Evolutionary conservation across 2,888 invertebrate genomes (phyloP), one percentile per base, ranked within the genome.

Genomic region (Hoplodrina blanda): DNA sequence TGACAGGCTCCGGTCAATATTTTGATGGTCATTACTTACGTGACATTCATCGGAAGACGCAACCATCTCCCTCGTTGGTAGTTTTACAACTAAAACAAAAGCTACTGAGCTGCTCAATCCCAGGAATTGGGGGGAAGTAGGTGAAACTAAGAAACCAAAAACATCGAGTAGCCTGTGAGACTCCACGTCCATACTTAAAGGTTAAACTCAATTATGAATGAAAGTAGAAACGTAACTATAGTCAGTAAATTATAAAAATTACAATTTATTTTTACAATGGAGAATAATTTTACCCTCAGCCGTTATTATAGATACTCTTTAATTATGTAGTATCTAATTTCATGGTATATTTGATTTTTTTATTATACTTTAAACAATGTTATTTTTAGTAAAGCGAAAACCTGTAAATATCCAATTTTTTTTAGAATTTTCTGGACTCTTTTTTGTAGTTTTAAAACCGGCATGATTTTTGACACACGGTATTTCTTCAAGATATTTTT

Each of bases 121-220:
- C n/a, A n/a, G n/a, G n/a, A n/a, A n/a, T n/a, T n/a, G n/a, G n/a
- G n/a, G n/a, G n/a, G n/a, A n/a, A n/a, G n/a, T n/a, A n/a, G n/a
- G n/a, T n/a, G n/a, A n/a, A n/a, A n/a, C n/a, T n/a, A n/a, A n/a
- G n/a, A n/a, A n/a, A n/a, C n/a, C n/a, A n/a, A n/a, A n/a, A n/a
- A n/a, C n/a, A n/a, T n/a, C n/a, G n/a, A n/a, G n/a, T n/a, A n/a
- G n/a, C n/a, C n/a, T n/a, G n/a, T n/a, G n/a, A n/a, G n/a, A n/a
- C n/a, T n/a, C n/a, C n/a, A n/a, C n/a, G n/a, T n/a, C n/a, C n/a
- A n/a, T n/a, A n/a, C n/a, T n/a, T n/a, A n/a, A n/a, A n/a, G n/a
- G n/a, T n/a, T n/a, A 46, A 25, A 46, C 7, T 55, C 30, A 33
- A 6, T 72, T 61, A 49, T 20, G 0, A 62, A 76, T 25, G 15